Percentiles rank a stretch among this genome's conserved stretches.
These are phyloP conservation scores for Isaurus tuberculatus DNA, from an alignment of 92 coral and sea anemone species.

Conservation along the genomic window DNA sequence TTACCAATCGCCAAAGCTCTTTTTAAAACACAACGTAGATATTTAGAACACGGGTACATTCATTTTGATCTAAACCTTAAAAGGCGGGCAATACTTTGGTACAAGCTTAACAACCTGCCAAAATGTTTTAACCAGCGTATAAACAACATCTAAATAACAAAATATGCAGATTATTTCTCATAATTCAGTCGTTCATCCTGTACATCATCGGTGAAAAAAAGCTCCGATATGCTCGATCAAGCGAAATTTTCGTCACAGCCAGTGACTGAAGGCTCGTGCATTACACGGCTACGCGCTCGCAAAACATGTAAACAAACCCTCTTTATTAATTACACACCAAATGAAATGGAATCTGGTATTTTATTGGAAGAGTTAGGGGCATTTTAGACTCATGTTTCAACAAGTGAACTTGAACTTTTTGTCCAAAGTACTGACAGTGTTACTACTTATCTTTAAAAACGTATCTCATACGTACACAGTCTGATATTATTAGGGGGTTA, in stretches of 20 bases:
- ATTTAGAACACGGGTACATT: too few relatives aligned
- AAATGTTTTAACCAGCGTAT: background rate
- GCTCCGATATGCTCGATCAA: background rate
- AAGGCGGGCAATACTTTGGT: constrained; percentile 16
- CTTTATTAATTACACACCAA: background rate
- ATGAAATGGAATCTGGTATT: constrained; percentile 20
- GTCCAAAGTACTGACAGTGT: background rate
- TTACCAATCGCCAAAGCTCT: too few relatives aligned
- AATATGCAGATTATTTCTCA: background rate
- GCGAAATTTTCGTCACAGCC: background rate
- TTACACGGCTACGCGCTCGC: background rate
- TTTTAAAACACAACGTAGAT: too few relatives aligned
- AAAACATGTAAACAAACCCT: constrained; percentile 33
- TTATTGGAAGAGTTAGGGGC: constrained; percentile 22
- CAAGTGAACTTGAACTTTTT: background rate
- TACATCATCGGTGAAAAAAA: background rate
- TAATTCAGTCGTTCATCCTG: background rate
- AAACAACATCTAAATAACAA: background rate
- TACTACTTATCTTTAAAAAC: background rate
- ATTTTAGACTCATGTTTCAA: constrained; percentile 17
- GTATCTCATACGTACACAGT: background rate
- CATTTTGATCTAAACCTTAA: too few relatives aligned
- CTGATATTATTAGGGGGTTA: background rate
- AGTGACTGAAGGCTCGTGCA: constrained; percentile 7
- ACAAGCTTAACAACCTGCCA: constrained; percentile 11